These are phyloP conservation scores for Orthosia gracilis DNA, from an alignment of 2,888 invertebrate genomes.

Conservation along the genomic window DNA sequence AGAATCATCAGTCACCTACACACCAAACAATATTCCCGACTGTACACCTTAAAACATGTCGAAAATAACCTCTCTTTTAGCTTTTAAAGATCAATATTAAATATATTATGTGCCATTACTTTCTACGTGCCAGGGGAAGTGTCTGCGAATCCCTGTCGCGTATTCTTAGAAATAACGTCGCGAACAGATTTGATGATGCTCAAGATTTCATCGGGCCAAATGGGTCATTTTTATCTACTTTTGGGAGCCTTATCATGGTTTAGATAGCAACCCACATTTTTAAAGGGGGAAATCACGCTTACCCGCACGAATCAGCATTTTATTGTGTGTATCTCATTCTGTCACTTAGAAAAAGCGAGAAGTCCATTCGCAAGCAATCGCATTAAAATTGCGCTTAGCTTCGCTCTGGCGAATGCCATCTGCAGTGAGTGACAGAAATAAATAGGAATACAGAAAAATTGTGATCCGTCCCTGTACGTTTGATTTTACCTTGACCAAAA, in stretches of 20 bases:
- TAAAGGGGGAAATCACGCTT: too few species aligned
- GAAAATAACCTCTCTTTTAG: slow-evolving; percentile 74
- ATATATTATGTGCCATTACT: slow-evolving; percentile 65
- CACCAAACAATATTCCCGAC: slow-evolving; percentile 12
- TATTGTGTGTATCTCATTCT: too few species aligned
- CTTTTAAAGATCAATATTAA: slow-evolving; percentile 59
- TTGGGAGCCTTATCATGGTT: neutral
- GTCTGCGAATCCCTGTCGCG: slow-evolving; percentile 28
- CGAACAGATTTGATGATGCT: slow-evolving; percentile 30
- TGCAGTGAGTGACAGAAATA: too few species aligned
- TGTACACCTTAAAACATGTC: slow-evolving; percentile 67
- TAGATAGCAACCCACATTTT: too few species aligned
- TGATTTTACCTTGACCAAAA: too few species aligned
- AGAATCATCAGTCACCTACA: neutral
- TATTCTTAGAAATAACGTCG: slow-evolving; percentile 27
- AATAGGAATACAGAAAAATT: too few species aligned
- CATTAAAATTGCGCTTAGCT: too few species aligned
- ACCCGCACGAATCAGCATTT: too few species aligned
- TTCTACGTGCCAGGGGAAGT: slow-evolving; percentile 61
- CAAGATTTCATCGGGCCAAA: neutral
- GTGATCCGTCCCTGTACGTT: too few species aligned
- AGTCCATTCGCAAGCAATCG: too few species aligned
- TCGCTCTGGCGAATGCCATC: too few species aligned
- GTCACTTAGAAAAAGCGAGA: too few species aligned
- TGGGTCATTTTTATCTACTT: neutral